Evolutionary conservation across 64 coral and sea anemone genomes (phyloP).

Genomic region (Dendronephthya gigantea): DNA sequence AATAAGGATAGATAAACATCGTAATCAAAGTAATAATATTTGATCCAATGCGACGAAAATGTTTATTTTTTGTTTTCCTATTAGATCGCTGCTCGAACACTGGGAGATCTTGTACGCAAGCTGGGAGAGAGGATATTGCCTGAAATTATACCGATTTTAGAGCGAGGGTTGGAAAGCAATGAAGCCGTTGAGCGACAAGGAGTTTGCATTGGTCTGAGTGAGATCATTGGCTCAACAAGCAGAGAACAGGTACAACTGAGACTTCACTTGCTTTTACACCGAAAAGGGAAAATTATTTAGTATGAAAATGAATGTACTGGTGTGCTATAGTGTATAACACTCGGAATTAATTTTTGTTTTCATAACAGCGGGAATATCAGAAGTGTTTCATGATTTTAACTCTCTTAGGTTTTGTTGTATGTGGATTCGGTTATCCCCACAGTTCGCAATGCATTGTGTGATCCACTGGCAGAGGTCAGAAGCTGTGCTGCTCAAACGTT

Average conservation of each 20-base stretch:
- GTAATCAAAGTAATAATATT: too few species aligned
- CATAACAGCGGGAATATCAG: background rate
- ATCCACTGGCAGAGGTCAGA: slow-evolving; percentile 66
- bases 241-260: slow-evolving; percentile 58
- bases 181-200: slow-evolving; percentile 79
- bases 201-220: slow-evolving; percentile 91
- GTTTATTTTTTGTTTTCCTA: too few species aligned
- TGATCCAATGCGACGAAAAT: too few species aligned
- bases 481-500: slow-evolving; percentile 69
- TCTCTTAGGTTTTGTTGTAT: slow-evolving; percentile 59
- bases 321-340: too few species aligned
- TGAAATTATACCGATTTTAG: slow-evolving; percentile 96
- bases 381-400: background rate
- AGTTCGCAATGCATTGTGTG: slow-evolving; percentile 68
- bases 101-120: slow-evolving; percentile 89
- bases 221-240: slow-evolving; percentile 93
- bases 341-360: too few species aligned
- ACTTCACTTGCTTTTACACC: background rate
- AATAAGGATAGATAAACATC: too few species aligned
- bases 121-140: slow-evolving; percentile 82
- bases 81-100: slow-evolving; percentile 77
- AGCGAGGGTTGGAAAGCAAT: slow-evolving; percentile 69
- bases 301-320: too few species aligned
- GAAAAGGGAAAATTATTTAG: too few species aligned
- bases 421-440: slow-evolving; percentile 82